Percentiles rank a stretch among this genome's conserved stretches.
These are phyloP conservation scores for Papilio xuthus DNA, from an alignment of 1,140 invertebrate species.

Conservation along the genomic window DNA sequence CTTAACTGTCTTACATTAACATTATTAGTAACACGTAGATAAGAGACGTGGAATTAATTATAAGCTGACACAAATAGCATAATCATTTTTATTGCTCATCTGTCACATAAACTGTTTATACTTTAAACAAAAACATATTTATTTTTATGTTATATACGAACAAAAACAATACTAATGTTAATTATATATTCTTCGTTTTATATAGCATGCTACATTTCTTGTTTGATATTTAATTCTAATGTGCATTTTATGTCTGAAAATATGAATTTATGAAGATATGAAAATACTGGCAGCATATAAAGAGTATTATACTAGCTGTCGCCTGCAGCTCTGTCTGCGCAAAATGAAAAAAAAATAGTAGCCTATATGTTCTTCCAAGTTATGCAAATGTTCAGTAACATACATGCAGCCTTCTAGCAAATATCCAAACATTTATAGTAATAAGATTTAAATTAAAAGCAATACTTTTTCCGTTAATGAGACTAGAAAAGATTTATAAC, in stretches of 20 bases:
- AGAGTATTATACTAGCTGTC: no score
- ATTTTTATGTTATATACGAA: not conserved
- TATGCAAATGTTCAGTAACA: no score
- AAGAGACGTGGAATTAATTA: constrained; percentile 18
- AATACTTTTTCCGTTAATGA: not conserved
- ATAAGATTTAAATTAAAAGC: not conserved
- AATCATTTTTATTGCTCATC: not conserved
- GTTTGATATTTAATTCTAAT: not conserved
- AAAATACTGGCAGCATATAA: no score
- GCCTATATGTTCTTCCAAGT: no score
- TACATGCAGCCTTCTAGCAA: no score
- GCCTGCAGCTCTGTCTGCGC: no score
- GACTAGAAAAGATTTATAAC: not conserved
- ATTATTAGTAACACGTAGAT: constrained; percentile 22
- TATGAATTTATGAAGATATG: no score
- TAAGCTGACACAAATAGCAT: not conserved
- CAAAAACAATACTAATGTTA: not conserved
- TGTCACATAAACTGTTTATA: not conserved
- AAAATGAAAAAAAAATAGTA: no score
- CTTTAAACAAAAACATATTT: not conserved
- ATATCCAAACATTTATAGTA: no score
- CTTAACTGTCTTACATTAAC: constrained; percentile 1
- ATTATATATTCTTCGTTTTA: not conserved
- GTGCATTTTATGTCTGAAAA: no score
- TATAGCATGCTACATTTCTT: not conserved